phyloP scores from a whole-genome alignment of 2,888 invertebrate species.

The Anaspis maculata region DNA sequence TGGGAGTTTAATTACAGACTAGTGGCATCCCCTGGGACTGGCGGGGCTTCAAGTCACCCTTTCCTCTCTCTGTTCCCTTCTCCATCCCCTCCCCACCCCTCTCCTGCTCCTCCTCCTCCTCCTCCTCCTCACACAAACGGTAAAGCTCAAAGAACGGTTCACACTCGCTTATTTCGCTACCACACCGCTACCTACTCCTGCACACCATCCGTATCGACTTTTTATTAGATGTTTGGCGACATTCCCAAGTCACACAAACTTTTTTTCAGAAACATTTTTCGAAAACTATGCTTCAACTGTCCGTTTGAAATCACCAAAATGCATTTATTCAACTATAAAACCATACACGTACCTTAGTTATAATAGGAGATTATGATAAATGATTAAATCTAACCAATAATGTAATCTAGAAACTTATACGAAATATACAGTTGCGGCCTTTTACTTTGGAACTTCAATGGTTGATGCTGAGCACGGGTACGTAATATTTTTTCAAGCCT shows the following conservation, averaged over 20 bases:
- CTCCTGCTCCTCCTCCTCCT: slow-evolving; percentile 17
- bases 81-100: slow-evolving; percentile 17
- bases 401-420: too few species aligned
- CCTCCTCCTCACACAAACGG: slow-evolving; percentile 20
- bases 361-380: too few species aligned
- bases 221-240: slow-evolving; percentile 4
- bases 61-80: slow-evolving; percentile 19
- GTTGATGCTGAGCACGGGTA: too few species aligned
- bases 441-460: too few species aligned
- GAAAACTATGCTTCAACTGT: too few species aligned
- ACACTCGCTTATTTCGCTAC: slow-evolving; percentile 13
- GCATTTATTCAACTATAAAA: too few species aligned
- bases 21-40: slow-evolving; percentile 38
- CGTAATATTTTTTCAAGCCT: too few species aligned
- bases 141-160: slow-evolving; percentile 25
- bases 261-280: too few species aligned
- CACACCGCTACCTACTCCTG: not conserved
- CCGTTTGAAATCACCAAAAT: too few species aligned
- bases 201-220: slow-evolving; percentile 4
- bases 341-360: too few species aligned
- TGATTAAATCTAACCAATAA: too few species aligned
- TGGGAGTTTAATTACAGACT: slow-evolving; percentile 43
- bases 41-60: slow-evolving; percentile 34
- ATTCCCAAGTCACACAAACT: not conserved
- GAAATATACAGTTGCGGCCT: too few species aligned